Evolutionary conservation across 2,888 invertebrate species (phyloP).

Genomic region (Gisinianus flammeolus): DNA sequence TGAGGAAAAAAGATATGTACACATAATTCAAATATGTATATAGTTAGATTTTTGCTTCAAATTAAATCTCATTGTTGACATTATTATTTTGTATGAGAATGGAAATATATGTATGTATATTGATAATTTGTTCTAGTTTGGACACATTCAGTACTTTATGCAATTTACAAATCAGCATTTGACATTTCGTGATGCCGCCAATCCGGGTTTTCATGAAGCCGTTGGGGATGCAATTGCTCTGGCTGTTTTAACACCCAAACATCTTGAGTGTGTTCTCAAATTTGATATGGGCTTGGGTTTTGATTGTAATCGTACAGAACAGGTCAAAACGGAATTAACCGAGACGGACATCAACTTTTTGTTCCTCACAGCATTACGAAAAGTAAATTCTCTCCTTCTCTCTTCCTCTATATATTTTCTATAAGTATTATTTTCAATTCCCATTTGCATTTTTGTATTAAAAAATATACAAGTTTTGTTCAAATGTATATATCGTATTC

Average conservation of each 20-base stretch:
- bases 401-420: not conserved
- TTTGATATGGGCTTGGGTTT: slow-evolving; percentile 45
- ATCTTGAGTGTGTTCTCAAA: slow-evolving; percentile 51
- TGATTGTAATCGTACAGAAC: not conserved
- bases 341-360: slow-evolving; percentile 59
- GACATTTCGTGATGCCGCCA: slow-evolving; percentile 76
- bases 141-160: slow-evolving; percentile 77
- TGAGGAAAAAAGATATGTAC: too few species aligned
- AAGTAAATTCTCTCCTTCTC: slow-evolving; percentile 48
- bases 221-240: slow-evolving; percentile 61
- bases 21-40: too few species aligned
- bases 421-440: not conserved
- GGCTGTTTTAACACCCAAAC: slow-evolving; percentile 57
- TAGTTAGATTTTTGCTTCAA: too few species aligned
- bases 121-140: too few species aligned
- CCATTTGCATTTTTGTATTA: slow-evolving; percentile 5
- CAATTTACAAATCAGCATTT: slow-evolving; percentile 78
- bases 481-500: not conserved
- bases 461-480: not conserved
- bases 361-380: slow-evolving; percentile 60
- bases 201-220: slow-evolving; percentile 70
- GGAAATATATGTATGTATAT: too few species aligned
- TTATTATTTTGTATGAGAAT: too few species aligned
- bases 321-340: not conserved
- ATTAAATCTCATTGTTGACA: too few species aligned